phyloP scores from a whole-genome alignment of 64 coral and sea anemone species.

The Exaiptasia diaphana region DNA sequence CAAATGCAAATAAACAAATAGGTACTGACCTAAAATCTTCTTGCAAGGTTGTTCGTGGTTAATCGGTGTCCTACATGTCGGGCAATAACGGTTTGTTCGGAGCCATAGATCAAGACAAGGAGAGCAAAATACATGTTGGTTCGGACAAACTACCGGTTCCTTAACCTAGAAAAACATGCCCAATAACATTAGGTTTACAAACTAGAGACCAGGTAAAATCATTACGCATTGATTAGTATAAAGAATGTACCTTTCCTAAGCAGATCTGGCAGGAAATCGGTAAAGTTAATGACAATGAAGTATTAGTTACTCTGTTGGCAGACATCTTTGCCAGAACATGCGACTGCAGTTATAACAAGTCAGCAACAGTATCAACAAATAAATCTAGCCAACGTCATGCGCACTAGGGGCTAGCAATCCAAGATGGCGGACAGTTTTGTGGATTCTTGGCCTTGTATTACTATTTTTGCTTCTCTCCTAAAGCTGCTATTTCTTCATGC shows the following conservation, averaged over 20 bases:
- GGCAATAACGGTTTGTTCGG: conserved; percentile 73
- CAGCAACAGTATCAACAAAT: background rate
- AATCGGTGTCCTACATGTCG: conserved; percentile 91
- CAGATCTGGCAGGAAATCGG: conserved; percentile 99
- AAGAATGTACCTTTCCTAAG: conserved; percentile 81
- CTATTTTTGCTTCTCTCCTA: conserved; percentile 68
- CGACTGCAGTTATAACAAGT: background rate
- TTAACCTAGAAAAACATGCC: conserved; percentile 63
- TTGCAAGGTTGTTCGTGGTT: conserved; percentile 82
- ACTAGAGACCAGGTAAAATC: background rate
- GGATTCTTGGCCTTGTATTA: conserved; percentile 58
- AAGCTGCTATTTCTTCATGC: conserved; percentile 79
- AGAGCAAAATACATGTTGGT: conserved; percentile 96
- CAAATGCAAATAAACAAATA: too few relatives aligned
- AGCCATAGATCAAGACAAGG: conserved; percentile 93
- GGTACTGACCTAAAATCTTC: conserved; percentile 93
- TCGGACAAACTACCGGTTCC: conserved; percentile 93
- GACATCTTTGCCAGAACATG: conserved; percentile 9
- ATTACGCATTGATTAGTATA: background rate
- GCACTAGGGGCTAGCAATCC: conserved; percentile 16
- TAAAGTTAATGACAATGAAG: conserved; percentile 93
- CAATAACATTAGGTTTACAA: background rate
- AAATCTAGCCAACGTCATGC: conserved; percentile 19
- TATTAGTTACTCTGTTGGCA: conserved; percentile 10
- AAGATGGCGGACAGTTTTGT: conserved; percentile 85